Evolutionary conservation across 2,797 vertebrate genomes (phyloP).

Genomic region (Acestrorhynchus altus): DNA sequence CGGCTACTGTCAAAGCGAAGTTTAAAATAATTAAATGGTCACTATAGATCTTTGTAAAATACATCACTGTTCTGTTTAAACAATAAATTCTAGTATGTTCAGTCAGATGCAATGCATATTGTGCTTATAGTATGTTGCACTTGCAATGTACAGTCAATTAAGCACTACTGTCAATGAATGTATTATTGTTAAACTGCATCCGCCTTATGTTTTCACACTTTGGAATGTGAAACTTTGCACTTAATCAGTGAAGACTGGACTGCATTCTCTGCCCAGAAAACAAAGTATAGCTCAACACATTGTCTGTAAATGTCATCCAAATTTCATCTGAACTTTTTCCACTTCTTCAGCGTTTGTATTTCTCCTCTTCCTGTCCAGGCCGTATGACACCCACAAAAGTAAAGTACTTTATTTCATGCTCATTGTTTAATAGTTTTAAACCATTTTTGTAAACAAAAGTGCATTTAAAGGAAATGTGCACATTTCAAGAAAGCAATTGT

Average conservation of each 20-base stretch:
- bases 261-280: not conserved
- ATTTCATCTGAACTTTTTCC: not conserved
- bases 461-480: no score
- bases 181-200: not conserved
- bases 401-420: no score
- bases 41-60: no score
- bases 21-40: no score
- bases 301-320: not conserved
- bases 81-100: no score
- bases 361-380: not conserved
- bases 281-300: not conserved
- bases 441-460: not conserved
- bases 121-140: not conserved
- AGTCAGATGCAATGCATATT: no score
- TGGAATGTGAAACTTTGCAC: not conserved
- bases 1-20: no score
- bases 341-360: not conserved
- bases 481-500: no score
- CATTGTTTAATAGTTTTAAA: not conserved
- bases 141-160: not conserved
- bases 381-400: no score
- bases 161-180: not conserved
- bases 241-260: not conserved
- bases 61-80: no score
- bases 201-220: not conserved